Evolutionary conservation across 2,113 vertebrate species (phyloP).

Genomic region (Crocuta crocuta): DNA sequence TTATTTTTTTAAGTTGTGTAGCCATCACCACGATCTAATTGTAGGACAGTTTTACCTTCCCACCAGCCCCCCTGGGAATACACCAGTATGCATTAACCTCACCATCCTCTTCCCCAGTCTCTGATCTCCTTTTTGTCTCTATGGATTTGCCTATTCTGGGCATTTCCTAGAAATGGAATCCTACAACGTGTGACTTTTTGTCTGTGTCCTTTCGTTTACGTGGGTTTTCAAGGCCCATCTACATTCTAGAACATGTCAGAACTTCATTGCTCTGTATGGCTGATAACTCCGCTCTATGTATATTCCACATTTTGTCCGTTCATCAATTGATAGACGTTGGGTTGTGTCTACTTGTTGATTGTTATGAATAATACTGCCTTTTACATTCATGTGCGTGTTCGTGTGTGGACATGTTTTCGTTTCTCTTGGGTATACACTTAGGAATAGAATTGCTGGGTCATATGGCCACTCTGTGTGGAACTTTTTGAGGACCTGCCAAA

Average conservation of each 20-base stretch:
- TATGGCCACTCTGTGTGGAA: background rate
- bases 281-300: too few relatives aligned
- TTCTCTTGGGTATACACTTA: background rate
- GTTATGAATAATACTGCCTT: background rate
- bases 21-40: background rate
- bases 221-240: background rate
- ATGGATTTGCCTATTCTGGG: background rate
- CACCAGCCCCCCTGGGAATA: rapidly evolving
- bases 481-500: background rate
- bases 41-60: background rate
- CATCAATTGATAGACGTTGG: background rate
- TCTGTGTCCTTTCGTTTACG: background rate
- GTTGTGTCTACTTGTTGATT: background rate
- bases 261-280: background rate
- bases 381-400: background rate
- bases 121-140: background rate
- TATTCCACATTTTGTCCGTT: background rate
- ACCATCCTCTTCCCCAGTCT: too few relatives aligned
- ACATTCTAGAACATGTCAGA: rapidly evolving
- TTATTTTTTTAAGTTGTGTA: background rate
- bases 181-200: background rate
- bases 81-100: rapidly evolving
- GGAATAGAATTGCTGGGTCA: background rate
- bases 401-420: background rate
- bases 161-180: background rate